phyloP scores from a whole-genome alignment of 2,888 invertebrate genomes.

The Epinotia brunnichana region DNA sequence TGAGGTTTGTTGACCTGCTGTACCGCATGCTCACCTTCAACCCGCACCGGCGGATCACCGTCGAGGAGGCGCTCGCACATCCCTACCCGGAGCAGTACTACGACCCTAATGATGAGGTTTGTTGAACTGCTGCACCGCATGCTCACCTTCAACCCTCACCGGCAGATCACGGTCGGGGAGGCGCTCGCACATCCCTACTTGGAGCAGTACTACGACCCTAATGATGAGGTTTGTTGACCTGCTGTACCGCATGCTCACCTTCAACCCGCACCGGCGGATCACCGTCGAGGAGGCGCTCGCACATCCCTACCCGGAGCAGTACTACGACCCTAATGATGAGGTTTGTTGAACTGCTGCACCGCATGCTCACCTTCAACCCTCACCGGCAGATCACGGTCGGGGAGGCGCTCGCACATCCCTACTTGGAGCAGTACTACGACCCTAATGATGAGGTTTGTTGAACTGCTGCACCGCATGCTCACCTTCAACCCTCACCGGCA shows the following conservation, averaged over 20 bases:
- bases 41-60: slow-evolving; percentile 97
- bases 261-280: slow-evolving; percentile 98
- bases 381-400: slow-evolving; percentile 98
- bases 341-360: slow-evolving; percentile 95
- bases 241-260: slow-evolving; percentile 99
- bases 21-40: slow-evolving; percentile 99
- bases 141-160: slow-evolving; percentile 99
- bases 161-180: slow-evolving; percentile 98
- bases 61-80: slow-evolving; percentile 98
- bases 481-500: too few species aligned
- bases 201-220: slow-evolving; percentile 99
- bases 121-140: slow-evolving; percentile 97
- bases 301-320: slow-evolving; percentile 99
- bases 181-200: slow-evolving; percentile 99
- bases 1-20: slow-evolving; percentile 86
- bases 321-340: slow-evolving; percentile 99
- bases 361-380: slow-evolving; percentile 99
- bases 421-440: slow-evolving; percentile 99
- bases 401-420: slow-evolving; percentile 98
- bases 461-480: not conserved
- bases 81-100: slow-evolving; percentile 99
- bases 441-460: slow-evolving; percentile 97
- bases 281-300: slow-evolving; percentile 98
- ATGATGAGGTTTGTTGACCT: slow-evolving; percentile 97
- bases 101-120: slow-evolving; percentile 99